These are phyloP conservation scores for Epiblema foenella DNA, from an alignment of 2,888 invertebrate genomes.

Conservation along the genomic window DNA sequence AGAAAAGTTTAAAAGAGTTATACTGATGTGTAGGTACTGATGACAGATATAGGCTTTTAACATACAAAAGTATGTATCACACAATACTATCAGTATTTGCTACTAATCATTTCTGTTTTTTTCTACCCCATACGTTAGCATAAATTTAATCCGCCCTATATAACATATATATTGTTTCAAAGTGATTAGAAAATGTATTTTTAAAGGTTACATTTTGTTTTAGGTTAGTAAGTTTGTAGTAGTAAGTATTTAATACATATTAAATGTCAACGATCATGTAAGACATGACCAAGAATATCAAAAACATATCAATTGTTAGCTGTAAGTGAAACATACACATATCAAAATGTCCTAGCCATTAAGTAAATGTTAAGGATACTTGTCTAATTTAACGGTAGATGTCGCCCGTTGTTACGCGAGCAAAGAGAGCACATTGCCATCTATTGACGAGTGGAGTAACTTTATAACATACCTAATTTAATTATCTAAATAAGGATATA, in stretches of 20 bases:
- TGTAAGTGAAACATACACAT: conserved; percentile 62
- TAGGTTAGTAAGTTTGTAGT: conserved; percentile 27
- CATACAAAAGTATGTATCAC: too few relatives aligned
- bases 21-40: too few relatives aligned
- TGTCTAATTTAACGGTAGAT: conserved; percentile 1
- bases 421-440: conserved; percentile 4
- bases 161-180: neutral
- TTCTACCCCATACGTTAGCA: neutral
- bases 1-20: too few relatives aligned
- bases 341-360: conserved; percentile 62
- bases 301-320: conserved; percentile 68
- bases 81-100: too few relatives aligned
- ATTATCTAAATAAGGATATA: too few relatives aligned
- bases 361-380: conserved; percentile 23
- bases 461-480: neutral
- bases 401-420: conserved; percentile 6
- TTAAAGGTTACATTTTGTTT: conserved; percentile 2
- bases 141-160: neutral
- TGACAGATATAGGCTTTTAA: too few relatives aligned
- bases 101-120: too few relatives aligned
- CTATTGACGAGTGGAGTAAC: conserved; percentile 3
- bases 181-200: neutral
- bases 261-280: conserved; percentile 66
- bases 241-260: conserved; percentile 71
- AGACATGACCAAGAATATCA: conserved; percentile 80